Evolutionary conservation across 37 sponge, comb jelly and placozoan species (phyloP).

Genomic region (Bolinopsis microptera): DNA sequence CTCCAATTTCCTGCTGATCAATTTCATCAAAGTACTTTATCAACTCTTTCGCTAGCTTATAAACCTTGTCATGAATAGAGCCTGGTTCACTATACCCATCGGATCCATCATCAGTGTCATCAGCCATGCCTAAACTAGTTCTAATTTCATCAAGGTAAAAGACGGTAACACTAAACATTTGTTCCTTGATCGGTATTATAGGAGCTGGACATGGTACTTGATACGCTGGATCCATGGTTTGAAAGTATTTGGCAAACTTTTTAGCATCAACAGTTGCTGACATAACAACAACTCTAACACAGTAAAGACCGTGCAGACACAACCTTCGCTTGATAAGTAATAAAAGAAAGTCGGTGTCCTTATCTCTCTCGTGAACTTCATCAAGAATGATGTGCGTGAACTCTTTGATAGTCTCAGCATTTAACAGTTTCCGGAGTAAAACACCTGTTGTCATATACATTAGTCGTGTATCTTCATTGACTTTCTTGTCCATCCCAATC

Average conservation of each 20-base stretch:
- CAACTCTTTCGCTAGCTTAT: slow-evolving; percentile 30
- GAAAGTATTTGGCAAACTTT: slow-evolving; percentile 81
- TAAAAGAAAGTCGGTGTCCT: slow-evolving; percentile 88
- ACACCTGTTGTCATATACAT: slow-evolving; percentile 93
- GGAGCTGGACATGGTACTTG: slow-evolving; percentile 73
- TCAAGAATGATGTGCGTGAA: slow-evolving; percentile 94
- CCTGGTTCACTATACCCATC: background rate
- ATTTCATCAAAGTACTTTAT: slow-evolving; percentile 27
- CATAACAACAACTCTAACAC: slow-evolving; percentile 80
- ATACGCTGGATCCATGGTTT: background rate
- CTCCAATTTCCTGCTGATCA: background rate
- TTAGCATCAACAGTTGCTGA: slow-evolving; percentile 88
- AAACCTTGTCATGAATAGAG: background rate
- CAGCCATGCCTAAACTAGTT: background rate
- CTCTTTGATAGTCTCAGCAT: slow-evolving; percentile 84
- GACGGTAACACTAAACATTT: slow-evolving; percentile 71
- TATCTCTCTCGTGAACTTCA: slow-evolving; percentile 96
- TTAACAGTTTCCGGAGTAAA: slow-evolving; percentile 84
- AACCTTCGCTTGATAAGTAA: slow-evolving; percentile 81
- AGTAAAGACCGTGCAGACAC: slow-evolving; percentile 72
- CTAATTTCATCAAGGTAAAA: slow-evolving; percentile 75
- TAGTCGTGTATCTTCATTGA: slow-evolving; percentile 86
- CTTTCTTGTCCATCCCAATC: slow-evolving; percentile 76
- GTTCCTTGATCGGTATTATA: slow-evolving; percentile 75
- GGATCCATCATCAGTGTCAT: background rate